Percentiles rank a stretch among this genome's conserved stretches.
Conservation (phyloP, 2,797 vertebrate species). For the Acanthurus lineatus region DNA sequence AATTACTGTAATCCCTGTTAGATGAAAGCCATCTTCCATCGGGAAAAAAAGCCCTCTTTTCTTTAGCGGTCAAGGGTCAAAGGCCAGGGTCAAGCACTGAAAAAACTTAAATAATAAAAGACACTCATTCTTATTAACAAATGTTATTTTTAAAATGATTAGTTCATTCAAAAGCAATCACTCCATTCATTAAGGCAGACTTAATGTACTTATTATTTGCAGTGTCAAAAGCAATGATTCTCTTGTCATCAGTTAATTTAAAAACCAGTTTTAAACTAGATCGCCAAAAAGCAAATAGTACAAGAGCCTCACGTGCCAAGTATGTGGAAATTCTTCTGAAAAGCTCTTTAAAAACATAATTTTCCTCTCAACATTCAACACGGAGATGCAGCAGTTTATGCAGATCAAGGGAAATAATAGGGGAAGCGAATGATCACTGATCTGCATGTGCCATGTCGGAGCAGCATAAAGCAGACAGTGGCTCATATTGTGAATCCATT, state of each 20-base stretch:
- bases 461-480: background rate
- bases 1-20: constrained; percentile 13
- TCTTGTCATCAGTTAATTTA: too few species aligned
- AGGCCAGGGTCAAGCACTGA: background rate
- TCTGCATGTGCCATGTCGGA: background rate
- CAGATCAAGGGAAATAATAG: background rate
- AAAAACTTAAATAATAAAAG: background rate
- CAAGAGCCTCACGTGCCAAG: background rate
- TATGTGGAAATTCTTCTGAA: too few species aligned
- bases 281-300: background rate
- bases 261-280: background rate
- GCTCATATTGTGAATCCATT: background rate
- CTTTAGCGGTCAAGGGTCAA: constrained; percentile 14
- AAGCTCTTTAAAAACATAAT: too few species aligned
- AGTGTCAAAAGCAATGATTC: too few species aligned
- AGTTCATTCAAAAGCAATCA: too few species aligned
- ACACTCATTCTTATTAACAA: background rate
- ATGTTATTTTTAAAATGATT: background rate
- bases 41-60: background rate
- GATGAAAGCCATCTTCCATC: too few species aligned
- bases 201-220: too few species aligned
- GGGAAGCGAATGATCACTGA: constrained; percentile 1
- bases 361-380: background rate
- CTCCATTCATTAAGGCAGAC: too few species aligned
- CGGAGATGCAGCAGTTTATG: background rate